These are phyloP conservation scores for Desoria tigrina DNA, from an alignment of 2,888 invertebrate genomes.

Conservation along the genomic window DNA sequence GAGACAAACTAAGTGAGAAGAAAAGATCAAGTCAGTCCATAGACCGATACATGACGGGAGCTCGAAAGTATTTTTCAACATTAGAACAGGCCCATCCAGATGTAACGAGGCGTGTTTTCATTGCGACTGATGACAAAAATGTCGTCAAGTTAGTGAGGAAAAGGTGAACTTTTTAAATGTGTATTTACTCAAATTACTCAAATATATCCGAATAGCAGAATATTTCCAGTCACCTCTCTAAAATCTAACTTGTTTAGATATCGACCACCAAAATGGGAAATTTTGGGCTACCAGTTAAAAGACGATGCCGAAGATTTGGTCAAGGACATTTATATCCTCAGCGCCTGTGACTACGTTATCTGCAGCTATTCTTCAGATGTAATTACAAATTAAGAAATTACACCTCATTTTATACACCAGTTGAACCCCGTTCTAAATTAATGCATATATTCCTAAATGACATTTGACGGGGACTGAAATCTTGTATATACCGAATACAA, in stretches of 20 bases:
- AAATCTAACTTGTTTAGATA: conserved; percentile 28
- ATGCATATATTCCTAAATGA: not conserved
- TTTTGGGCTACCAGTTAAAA: conserved; percentile 34
- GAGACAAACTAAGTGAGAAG: conserved; percentile 47
- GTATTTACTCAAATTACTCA: no score
- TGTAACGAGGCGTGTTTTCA: conserved; percentile 32
- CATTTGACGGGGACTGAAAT: no score
- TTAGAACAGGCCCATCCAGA: conserved; percentile 26
- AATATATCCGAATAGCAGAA: not conserved
- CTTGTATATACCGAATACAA: no score
- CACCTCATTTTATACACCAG: no score
- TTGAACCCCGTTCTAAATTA: not conserved
- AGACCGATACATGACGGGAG: conserved; percentile 39
- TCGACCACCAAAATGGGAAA: conserved; percentile 43
- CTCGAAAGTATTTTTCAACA: conserved; percentile 39
- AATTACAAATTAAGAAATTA: no score
- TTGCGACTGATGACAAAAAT: conserved; percentile 43
- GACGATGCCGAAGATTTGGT: conserved; percentile 40
- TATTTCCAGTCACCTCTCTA: not conserved
- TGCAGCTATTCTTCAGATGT: conserved; percentile 45
- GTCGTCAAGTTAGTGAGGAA: conserved; percentile 40
- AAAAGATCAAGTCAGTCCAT: conserved; percentile 35
- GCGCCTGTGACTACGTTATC: conserved; percentile 38
- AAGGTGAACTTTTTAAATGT: no score
- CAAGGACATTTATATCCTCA: conserved; percentile 40